These are phyloP conservation scores for Poeciliopsis prolifica DNA, from an alignment of 2,113 vertebrate genomes.

Conservation along the genomic window DNA sequence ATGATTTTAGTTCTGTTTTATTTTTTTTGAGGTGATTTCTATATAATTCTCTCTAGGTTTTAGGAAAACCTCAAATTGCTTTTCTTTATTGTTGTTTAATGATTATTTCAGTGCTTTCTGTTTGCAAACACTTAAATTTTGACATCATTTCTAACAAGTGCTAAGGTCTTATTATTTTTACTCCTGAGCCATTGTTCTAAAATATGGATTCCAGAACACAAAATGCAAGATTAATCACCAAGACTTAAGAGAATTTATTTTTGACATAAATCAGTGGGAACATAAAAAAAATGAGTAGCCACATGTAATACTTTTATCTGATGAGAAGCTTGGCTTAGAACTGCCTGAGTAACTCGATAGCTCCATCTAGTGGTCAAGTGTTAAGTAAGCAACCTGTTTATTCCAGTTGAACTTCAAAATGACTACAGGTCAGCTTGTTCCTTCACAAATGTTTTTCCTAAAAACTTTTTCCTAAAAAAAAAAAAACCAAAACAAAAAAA, in stretches of 20 bases:
- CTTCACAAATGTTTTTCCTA: neutral
- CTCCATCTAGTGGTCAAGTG: conserved; percentile 54
- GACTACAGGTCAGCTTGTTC: neutral
- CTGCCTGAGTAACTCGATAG: conserved; percentile 11
- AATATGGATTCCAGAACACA: neutral
- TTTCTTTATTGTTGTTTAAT: conserved; percentile 14
- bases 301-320: neutral
- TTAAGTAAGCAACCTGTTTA: neutral
- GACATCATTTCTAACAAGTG: neutral
- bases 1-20: conserved; percentile 19
- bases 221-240: neutral
- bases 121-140: conserved; percentile 7
- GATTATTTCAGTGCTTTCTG: conserved; percentile 2
- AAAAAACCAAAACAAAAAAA: no score
- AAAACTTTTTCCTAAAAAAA: neutral
- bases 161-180: neutral
- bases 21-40: conserved; percentile 33
- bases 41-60: neutral
- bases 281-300: neutral
- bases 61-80: neutral
- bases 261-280: neutral
- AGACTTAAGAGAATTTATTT: neutral
- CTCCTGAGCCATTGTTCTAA: neutral
- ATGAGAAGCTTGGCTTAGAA: neutral
- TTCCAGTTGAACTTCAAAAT: conserved; percentile 3